A percentile compares a stretch with the other conserved stretches of the same genome.
Evolutionary conservation across 2,113 vertebrate species (phyloP).

Genomic region (Anhinga anhinga): DNA sequence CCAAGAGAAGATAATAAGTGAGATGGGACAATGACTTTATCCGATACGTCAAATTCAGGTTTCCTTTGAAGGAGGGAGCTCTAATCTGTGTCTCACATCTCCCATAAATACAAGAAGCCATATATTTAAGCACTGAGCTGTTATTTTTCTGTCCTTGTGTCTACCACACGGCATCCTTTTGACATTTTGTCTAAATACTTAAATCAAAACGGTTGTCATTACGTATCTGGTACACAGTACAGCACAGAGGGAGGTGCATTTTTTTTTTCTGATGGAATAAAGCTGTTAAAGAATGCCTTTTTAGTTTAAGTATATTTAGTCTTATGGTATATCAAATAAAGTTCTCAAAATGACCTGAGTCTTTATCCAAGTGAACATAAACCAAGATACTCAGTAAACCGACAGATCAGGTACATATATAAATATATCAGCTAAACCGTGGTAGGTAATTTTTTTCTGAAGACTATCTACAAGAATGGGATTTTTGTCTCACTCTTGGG

Average conservation of each 20-base stretch:
- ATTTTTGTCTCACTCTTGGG: not conserved
- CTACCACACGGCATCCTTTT: not conserved
- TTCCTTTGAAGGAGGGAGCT: not conserved
- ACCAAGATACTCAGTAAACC: not conserved
- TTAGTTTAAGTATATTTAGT: not conserved
- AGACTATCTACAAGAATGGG: not conserved
- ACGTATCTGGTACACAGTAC: not conserved
- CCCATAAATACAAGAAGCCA: not conserved
- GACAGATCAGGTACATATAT: not conserved
- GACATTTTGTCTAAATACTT: slow-evolving; percentile 18
- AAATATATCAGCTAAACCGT: not conserved
- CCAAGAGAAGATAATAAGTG: slow-evolving; percentile 21
- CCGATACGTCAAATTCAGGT: not conserved
- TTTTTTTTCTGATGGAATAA: not conserved
- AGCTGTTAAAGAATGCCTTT: not conserved
- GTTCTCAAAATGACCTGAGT: not conserved
- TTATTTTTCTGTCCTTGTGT: not conserved
- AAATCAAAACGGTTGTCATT: slow-evolving; percentile 30
- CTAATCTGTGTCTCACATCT: not conserved
- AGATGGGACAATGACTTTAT: not conserved
- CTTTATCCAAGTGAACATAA: not conserved
- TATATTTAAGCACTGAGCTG: not conserved
- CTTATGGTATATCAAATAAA: slow-evolving; percentile 22
- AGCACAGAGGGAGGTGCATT: not conserved
- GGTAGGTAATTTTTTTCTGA: not conserved